These are phyloP conservation scores for Cataglyphis altisquamis DNA, from an alignment of 2,888 invertebrate species.

Conservation along the genomic window DNA sequence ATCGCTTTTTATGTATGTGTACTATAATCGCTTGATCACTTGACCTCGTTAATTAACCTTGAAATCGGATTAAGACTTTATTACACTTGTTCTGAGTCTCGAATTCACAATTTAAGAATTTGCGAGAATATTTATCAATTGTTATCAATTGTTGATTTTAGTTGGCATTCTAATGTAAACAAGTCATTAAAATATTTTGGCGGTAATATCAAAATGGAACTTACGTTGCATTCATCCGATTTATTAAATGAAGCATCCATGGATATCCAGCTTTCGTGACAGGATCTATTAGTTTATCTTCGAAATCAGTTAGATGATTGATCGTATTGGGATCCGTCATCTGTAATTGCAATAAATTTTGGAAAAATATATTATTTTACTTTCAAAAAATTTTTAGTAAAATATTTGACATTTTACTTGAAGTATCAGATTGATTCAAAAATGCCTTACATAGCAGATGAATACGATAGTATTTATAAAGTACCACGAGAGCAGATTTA, in stretches of 20 bases:
- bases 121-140: background rate
- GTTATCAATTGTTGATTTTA: background rate
- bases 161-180: background rate
- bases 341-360: slow-evolving; percentile 63
- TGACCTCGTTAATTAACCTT: slow-evolving; percentile 19
- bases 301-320: slow-evolving; percentile 86
- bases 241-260: slow-evolving; percentile 79
- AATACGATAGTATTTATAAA: background rate
- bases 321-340: slow-evolving; percentile 84
- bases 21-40: background rate
- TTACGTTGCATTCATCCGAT: slow-evolving; percentile 84
- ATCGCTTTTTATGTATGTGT: background rate
- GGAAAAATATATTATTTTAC: background rate
- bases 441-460: background rate
- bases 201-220: slow-evolving; percentile 47
- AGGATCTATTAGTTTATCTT: slow-evolving; percentile 81
- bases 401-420: slow-evolving; percentile 1
- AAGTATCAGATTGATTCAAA: background rate
- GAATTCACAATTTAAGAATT: background rate
- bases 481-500: slow-evolving; percentile 80
- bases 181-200: background rate
- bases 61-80: background rate
- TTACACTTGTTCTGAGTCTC: slow-evolving; percentile 13
- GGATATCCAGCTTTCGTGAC: slow-evolving; percentile 82
- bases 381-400: background rate